phyloP scores from a whole-genome alignment of 2,797 vertebrate genomes.

The Dendrocincla fuliginosa region DNA sequence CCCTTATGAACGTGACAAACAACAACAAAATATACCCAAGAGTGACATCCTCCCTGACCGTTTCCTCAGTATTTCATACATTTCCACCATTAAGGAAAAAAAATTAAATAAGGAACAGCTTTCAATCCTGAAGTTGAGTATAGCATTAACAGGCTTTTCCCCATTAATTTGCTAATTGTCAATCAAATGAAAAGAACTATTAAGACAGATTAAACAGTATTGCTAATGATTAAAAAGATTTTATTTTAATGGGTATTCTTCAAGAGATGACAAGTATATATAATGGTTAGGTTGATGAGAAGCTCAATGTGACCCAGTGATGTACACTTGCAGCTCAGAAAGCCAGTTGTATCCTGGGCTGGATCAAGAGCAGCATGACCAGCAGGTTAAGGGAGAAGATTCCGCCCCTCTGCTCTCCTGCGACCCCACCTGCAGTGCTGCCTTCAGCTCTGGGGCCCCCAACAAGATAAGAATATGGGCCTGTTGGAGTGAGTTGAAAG shows the following conservation, averaged over 20 bases:
- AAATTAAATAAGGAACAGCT: not conserved
- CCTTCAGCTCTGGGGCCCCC: not conserved
- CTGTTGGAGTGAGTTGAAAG: not conserved
- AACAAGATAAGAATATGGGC: not conserved
- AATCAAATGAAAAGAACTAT: slow-evolving; percentile 18
- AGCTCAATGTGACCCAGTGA: not conserved
- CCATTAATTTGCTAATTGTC: slow-evolving; percentile 37
- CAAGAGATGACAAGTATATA: slow-evolving; percentile 9
- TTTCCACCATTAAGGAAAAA: not conserved
- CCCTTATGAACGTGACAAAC: not conserved
- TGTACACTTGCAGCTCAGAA: not conserved
- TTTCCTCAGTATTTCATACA: not conserved
- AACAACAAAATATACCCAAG: not conserved
- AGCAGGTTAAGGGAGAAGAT: rapidly evolving
- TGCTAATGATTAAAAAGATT: slow-evolving; percentile 12
- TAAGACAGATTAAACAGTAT: slow-evolving; percentile 8
- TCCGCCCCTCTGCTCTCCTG: not conserved
- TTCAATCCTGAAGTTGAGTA: not conserved
- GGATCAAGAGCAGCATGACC: not conserved
- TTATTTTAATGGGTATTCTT: slow-evolving; percentile 37
- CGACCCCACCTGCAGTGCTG: not conserved
- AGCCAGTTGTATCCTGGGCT: not conserved
- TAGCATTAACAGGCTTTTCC: slow-evolving; percentile 5
- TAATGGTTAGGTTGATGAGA: not conserved
- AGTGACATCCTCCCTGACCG: not conserved